These are phyloP conservation scores for Ciconia maguari DNA, from an alignment of 2,113 vertebrate species.

Conservation along the genomic window DNA sequence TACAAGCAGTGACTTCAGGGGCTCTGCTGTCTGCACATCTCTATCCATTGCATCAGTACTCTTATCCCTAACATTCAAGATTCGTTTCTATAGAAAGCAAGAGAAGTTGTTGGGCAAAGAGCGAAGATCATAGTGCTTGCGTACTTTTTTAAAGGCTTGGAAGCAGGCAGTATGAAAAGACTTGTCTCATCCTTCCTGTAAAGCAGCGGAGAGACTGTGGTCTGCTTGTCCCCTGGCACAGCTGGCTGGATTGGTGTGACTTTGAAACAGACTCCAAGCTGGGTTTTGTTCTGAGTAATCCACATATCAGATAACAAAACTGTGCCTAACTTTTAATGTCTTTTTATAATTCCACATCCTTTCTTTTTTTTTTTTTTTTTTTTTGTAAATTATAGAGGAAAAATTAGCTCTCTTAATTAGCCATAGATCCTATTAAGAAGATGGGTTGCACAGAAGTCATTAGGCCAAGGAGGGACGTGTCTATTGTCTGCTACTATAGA, in stretches of 20 bases:
- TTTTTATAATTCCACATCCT: background rate
- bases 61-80: background rate
- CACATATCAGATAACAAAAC: background rate
- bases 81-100: background rate
- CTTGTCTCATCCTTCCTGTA: background rate
- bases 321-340: background rate
- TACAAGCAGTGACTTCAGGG: background rate
- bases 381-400: background rate
- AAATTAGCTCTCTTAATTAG: background rate
- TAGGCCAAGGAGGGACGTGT: background rate
- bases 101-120: background rate
- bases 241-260: background rate
- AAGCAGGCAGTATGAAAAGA: background rate
- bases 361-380: background rate
- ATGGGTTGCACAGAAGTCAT: background rate
- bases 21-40: background rate
- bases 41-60: background rate
- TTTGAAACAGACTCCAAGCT: background rate
- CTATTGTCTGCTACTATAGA: background rate
- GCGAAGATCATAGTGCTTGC: background rate
- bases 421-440: background rate
- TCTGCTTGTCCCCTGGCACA: background rate
- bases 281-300: background rate
- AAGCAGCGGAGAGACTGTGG: background rate
- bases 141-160: background rate